Base-by-base conservation (phyloP, 2,797 vertebrate species). In the Jordanella pulchra region DNA sequence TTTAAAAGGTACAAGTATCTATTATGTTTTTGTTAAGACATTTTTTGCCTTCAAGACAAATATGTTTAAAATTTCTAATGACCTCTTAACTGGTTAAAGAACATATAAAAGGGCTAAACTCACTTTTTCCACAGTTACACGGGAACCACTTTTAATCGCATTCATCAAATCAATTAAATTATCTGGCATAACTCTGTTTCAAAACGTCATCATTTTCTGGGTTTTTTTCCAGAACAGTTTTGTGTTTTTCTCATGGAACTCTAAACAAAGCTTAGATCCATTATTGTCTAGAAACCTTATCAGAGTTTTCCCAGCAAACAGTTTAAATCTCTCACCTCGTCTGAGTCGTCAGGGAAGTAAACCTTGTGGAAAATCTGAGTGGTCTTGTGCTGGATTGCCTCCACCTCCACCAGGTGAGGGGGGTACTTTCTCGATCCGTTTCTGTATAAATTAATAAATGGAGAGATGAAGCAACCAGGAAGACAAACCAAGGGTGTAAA, bases 291-390 rank as follows among this genome's bases (percentile, higher is more conserved):
- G 18, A 48, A 4, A 21, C 47, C 47, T 15, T 1, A 21, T 18
- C 47, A 48, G 47, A 6, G 17, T 4, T 4, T 14, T 50, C 32
- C 32, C 32, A 12, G 13, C 45, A 27, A 51, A 44, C 2, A 12
- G 27, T 42, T 21, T 44, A n/a, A 25, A 44, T 7, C 27, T 55
- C 32, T 63, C 92, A 97, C 98, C 97, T 99, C 97, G 3, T 99
- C 97, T 0, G 97, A 97, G 84, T 98, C 97, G 7, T 99, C 97
- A 0, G 98, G 98, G 80, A 99, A 99, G 86, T 99, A 99, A 80
- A 99, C 98, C 85, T 99, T 99, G 90, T 99, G 98, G 92, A 99
- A 99, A 89, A 99, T 99, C 92, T 99, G 98, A 0, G 97, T 99
- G 0, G 97, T 99, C 83, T 99, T 99, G 91, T 99, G 97, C 86